A percentile compares a stretch with the other conserved stretches of the same genome.
These are phyloP conservation scores for Hylia prasina DNA, from an alignment of 2,113 vertebrate species.

Conservation along the genomic window DNA sequence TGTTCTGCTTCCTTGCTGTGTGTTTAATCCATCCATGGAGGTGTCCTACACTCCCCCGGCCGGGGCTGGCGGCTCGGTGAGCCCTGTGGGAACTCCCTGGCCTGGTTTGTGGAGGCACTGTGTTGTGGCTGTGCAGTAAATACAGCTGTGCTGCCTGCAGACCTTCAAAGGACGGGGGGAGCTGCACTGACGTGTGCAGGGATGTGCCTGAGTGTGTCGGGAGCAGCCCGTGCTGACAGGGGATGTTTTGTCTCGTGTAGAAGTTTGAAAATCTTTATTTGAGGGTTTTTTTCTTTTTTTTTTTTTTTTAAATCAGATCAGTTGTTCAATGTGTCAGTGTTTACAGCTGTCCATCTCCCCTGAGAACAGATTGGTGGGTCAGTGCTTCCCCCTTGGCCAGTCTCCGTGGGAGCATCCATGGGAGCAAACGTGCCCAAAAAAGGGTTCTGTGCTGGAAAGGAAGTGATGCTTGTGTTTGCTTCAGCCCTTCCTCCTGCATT, in stretches of 20 bases:
- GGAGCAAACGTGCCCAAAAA: background rate
- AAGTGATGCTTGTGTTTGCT: accelerated
- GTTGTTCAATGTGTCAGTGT: accelerated
- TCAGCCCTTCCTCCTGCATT: background rate
- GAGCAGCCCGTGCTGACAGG: background rate
- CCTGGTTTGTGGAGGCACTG: background rate
- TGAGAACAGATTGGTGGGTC: background rate
- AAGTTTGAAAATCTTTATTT: background rate
- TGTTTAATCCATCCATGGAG: background rate
- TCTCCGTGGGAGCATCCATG: background rate
- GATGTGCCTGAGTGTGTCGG: background rate
- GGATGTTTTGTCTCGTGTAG: background rate
- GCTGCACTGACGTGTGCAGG: background rate
- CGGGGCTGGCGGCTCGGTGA: background rate
- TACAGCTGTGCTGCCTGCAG: constrained; percentile 24
- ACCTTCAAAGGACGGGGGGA: background rate
- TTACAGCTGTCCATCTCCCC: background rate
- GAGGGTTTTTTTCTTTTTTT: background rate
- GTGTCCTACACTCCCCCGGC: background rate
- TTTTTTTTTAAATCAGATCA: background rate
- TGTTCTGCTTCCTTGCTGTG: background rate
- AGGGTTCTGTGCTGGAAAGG: background rate
- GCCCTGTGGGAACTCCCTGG: constrained; percentile 15
- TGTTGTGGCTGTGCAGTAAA: constrained; percentile 26
- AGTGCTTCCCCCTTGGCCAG: background rate